Conservation (phyloP, 2,888 invertebrate genomes). For the Dioctria linearis region DNA sequence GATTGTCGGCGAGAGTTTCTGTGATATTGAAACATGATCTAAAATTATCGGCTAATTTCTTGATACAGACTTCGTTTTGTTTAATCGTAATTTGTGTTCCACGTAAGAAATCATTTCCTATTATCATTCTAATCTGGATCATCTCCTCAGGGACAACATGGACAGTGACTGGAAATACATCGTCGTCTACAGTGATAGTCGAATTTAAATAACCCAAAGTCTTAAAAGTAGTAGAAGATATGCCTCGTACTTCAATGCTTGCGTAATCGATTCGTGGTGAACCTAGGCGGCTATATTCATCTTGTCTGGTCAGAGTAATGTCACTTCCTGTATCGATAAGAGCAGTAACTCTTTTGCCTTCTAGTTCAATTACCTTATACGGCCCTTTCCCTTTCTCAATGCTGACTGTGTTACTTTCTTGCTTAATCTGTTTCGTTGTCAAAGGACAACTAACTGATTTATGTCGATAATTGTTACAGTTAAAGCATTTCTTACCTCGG, state of each 20-base stretch:
- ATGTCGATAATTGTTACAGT: not conserved
- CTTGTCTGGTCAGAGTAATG: not conserved
- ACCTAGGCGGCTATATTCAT: not conserved
- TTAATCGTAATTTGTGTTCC: too few species aligned
- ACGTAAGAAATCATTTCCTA: too few species aligned
- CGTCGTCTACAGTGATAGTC: too few species aligned
- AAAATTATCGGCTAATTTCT: too few species aligned
- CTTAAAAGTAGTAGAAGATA: not conserved
- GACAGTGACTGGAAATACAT: too few species aligned
- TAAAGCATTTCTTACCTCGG: not conserved
- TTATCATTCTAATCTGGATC: too few species aligned
- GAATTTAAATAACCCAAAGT: not conserved
- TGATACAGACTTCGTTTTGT: too few species aligned
- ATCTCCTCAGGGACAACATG: too few species aligned
- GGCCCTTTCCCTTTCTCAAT: not conserved
- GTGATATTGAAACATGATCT: too few species aligned
- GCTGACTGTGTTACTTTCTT: not conserved
- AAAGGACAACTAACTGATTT: not conserved
- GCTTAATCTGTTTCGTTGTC: not conserved
- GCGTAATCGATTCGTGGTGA: not conserved
- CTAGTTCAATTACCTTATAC: not conserved
- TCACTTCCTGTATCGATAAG: not conserved
- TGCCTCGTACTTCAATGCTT: not conserved
- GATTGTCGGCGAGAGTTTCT: too few species aligned
- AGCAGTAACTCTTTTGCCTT: not conserved